phyloP scores from a whole-genome alignment of 2,888 invertebrate species.

The Trissolcus japonicus region DNA sequence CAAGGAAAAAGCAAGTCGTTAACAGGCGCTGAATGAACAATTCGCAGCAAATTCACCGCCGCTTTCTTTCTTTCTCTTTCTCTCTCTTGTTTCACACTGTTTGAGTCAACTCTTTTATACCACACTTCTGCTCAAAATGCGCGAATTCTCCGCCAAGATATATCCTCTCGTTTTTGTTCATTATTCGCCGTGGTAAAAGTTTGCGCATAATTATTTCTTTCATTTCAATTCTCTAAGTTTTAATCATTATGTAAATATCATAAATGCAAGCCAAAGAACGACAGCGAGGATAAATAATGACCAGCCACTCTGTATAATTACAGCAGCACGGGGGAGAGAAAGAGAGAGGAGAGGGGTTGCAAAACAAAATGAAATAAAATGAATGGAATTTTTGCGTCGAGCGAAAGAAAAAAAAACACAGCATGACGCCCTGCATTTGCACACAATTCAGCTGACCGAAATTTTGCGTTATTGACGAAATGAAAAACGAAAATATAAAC shows the following conservation, averaged over 20 bases:
- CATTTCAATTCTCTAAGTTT: constrained; percentile 45
- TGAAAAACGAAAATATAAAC: too few relatives aligned
- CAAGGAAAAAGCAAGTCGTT: constrained; percentile 30
- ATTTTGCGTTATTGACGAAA: too few relatives aligned
- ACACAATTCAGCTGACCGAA: too few relatives aligned
- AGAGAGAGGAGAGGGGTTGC: too few relatives aligned
- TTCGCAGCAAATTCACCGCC: constrained; percentile 16
- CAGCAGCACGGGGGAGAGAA: not conserved
- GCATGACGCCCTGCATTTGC: not conserved
- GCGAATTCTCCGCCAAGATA: constrained; percentile 19
- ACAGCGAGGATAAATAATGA: constrained; percentile 40
- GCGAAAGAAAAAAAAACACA: not conserved
- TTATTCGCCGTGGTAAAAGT: constrained; percentile 25
- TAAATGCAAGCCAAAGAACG: constrained; percentile 40
- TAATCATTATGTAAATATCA: constrained; percentile 51
- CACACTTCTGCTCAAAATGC: constrained; percentile 27
- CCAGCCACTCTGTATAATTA: constrained; percentile 36
- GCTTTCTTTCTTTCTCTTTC: constrained; percentile 3
- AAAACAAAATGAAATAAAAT: too few relatives aligned
- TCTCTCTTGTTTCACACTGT: constrained; percentile 10
- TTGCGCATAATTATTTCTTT: constrained; percentile 51
- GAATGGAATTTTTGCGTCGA: not conserved
- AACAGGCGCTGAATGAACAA: constrained; percentile 36
- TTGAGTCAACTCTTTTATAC: too few relatives aligned
- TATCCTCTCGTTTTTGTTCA: constrained; percentile 1